These are phyloP conservation scores for Cettia cetti DNA, from an alignment of 2,113 vertebrate species.

Conservation along the genomic window DNA sequence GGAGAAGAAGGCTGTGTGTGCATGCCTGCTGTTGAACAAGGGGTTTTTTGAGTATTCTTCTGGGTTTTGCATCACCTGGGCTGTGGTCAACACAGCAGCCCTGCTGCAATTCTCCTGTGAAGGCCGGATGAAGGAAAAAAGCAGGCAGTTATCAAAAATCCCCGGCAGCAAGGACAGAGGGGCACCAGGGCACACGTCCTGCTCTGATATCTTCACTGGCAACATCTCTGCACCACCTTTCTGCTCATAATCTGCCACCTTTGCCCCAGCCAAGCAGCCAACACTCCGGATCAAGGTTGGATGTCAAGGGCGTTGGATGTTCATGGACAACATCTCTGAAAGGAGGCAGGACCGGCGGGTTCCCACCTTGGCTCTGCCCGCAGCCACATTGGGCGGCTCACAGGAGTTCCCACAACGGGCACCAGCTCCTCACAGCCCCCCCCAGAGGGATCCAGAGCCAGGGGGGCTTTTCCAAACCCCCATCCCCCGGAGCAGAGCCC, in stretches of 20 bases:
- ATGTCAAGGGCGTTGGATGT: background rate
- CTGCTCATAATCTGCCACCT: background rate
- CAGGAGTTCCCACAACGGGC: background rate
- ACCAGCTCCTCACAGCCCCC: background rate
- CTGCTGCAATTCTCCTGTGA: background rate
- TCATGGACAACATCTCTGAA: background rate
- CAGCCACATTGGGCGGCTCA: fast-evolving
- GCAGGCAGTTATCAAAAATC: background rate
- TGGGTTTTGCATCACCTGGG: background rate
- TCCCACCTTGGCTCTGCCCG: fast-evolving
- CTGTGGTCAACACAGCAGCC: fast-evolving
- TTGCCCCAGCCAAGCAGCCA: background rate
- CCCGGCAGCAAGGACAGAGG: background rate
- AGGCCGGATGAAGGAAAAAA: background rate
- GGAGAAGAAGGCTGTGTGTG: background rate
- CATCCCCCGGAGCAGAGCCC: background rate
- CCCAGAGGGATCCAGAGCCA: background rate
- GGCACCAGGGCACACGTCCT: background rate
- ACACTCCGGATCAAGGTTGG: background rate
- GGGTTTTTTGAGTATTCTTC: background rate
- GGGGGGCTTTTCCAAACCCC: fast-evolving
- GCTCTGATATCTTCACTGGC: background rate
- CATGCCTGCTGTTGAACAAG: background rate
- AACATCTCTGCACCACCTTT: background rate
- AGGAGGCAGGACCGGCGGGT: background rate